A percentile compares a stretch with the other conserved stretches of the same genome.
Evolutionary conservation across 1,140 invertebrate genomes (phyloP).

Genomic region (Atopsyche davidsoni): DNA sequence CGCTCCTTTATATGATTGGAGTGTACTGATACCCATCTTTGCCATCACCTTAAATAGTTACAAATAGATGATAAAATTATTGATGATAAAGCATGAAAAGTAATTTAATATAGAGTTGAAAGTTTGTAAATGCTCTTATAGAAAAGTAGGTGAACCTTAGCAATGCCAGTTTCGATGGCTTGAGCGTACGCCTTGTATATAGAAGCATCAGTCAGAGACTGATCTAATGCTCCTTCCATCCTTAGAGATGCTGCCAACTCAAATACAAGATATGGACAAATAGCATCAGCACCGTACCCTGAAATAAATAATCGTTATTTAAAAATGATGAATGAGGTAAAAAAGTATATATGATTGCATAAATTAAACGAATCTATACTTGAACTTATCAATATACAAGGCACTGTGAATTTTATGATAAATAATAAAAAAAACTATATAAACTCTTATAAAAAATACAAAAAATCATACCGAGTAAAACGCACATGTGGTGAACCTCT

Average conservation of each 20-base stretch:
- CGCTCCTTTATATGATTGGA: constrained; percentile 99
- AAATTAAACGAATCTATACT: constrained; percentile 3
- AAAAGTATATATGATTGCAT: constrained; percentile 10
- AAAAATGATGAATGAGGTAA: no score
- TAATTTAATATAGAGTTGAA: background rate
- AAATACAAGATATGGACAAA: constrained; percentile 96
- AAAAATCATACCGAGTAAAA: constrained; percentile 74
- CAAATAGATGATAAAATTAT: constrained; percentile 1
- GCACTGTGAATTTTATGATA: no score
- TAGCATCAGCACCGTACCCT: constrained; percentile 93
- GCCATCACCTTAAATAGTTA: constrained; percentile 72
- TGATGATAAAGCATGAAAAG: background rate
- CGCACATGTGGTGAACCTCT: constrained; percentile 96
- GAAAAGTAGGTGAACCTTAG: constrained; percentile 51
- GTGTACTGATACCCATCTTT: constrained; percentile 99
- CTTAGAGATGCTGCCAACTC: constrained; percentile 81
- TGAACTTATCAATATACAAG: background rate
- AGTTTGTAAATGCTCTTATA: background rate
- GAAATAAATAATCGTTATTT: constrained; percentile 6
- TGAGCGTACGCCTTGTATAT: constrained; percentile 69
- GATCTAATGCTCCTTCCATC: constrained; percentile 73
- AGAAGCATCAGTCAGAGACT: constrained; percentile 70
- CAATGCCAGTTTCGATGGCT: constrained; percentile 72
- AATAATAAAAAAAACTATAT: background rate
- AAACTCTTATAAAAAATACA: background rate